Evolutionary conservation across 2,888 invertebrate species (phyloP).

Genomic region (Taphrorychus bicolor): DNA sequence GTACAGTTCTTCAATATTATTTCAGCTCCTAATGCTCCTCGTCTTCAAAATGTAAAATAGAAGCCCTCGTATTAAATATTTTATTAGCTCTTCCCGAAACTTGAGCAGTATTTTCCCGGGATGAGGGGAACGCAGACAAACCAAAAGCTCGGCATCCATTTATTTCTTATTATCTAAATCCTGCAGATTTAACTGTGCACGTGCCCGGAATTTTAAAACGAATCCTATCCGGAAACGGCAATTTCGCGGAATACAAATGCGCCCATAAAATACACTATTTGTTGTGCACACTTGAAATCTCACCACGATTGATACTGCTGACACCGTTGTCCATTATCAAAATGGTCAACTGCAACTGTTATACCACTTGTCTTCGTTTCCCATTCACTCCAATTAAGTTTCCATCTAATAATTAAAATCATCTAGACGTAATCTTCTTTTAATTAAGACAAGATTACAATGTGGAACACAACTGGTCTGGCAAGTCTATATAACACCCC

Average conservation of each 20-base stretch:
- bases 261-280: not conserved
- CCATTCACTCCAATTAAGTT: conserved; percentile 4
- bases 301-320: too few species aligned
- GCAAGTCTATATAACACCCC: not conserved
- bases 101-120: not conserved
- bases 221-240: not conserved
- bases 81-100: too few species aligned
- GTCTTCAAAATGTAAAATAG: too few species aligned
- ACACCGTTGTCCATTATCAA: not conserved
- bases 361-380: not conserved
- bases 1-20: too few species aligned
- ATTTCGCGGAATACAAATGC: conserved; percentile 16
- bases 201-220: conserved; percentile 17
- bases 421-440: conserved; percentile 13
- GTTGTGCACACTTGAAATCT: too few species aligned
- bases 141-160: conserved; percentile 7
- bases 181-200: conserved; percentile 19
- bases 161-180: conserved; percentile 27
- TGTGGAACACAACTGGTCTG: conserved; percentile 6
- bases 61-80: too few species aligned
- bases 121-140: conserved; percentile 12
- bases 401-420: conserved; percentile 1
- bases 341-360: not conserved
- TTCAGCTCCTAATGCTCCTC: too few species aligned
- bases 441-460: conserved; percentile 16